These are phyloP conservation scores for Holocentrus rufus DNA, from an alignment of 2,797 vertebrate genomes.

Conservation along the genomic window DNA sequence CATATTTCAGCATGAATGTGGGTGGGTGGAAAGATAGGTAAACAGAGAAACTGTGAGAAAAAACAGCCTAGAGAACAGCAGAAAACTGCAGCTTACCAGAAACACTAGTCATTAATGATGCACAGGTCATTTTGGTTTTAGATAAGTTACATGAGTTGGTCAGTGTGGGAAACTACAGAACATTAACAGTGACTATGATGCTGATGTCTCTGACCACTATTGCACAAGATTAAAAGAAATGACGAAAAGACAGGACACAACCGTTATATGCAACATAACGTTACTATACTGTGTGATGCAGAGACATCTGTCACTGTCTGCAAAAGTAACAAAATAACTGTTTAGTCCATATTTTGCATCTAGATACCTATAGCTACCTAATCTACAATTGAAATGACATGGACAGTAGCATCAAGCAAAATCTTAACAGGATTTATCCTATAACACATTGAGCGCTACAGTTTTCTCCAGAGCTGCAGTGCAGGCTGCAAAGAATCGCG, in stretches of 20 bases:
- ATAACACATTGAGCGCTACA: background rate
- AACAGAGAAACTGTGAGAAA: constrained; percentile 36
- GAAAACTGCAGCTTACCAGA: constrained; percentile 31
- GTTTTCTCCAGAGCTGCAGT: background rate
- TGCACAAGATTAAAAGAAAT: background rate
- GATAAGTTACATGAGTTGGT: background rate
- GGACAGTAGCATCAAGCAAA: too few species aligned
- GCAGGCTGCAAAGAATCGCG: background rate
- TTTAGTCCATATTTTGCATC: too few species aligned
- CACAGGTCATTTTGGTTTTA: constrained; percentile 8
- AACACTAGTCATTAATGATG: constrained; percentile 15
- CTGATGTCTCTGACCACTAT: background rate
- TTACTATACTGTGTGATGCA: too few species aligned
- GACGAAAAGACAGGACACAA: background rate
- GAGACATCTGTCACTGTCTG: too few species aligned
- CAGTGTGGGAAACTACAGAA: background rate
- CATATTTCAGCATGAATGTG: constrained; percentile 34
- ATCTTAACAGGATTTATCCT: too few species aligned
- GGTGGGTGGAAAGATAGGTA: constrained; percentile 52
- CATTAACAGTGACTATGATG: background rate
- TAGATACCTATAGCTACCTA: too few species aligned
- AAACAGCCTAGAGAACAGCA: constrained; percentile 13
- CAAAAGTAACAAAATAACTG: background rate
- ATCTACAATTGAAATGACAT: too few species aligned
- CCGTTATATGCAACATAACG: background rate